Evolutionary conservation across 2,888 invertebrate genomes (phyloP).

Genomic region (Crepidodera aurea): DNA sequence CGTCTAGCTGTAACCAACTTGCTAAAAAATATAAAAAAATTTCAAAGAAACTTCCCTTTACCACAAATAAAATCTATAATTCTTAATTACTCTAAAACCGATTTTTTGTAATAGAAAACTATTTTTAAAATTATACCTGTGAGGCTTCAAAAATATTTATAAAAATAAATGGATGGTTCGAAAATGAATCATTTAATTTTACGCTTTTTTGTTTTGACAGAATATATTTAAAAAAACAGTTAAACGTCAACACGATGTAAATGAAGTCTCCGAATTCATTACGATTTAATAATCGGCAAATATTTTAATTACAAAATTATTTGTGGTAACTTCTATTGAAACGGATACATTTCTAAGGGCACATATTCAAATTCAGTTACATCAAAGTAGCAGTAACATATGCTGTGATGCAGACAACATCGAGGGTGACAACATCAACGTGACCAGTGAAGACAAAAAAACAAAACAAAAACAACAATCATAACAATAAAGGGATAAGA

Average conservation of each 20-base stretch:
- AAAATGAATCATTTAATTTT: too few relatives aligned
- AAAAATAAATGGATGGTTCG: too few relatives aligned
- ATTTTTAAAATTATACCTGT: too few relatives aligned
- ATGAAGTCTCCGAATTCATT: too few relatives aligned
- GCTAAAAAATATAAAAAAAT: background rate
- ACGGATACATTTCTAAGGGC: background rate
- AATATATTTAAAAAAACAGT: too few relatives aligned
- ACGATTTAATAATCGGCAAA: too few relatives aligned
- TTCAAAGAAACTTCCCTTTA: background rate
- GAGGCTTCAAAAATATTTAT: too few relatives aligned
- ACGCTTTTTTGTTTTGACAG: too few relatives aligned
- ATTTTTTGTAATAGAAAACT: too few relatives aligned
- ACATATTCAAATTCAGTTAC: background rate
- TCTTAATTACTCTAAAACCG: too few relatives aligned
- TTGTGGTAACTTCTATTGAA: background rate
- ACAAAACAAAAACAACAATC: constrained; percentile 32
- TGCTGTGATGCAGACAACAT: constrained; percentile 57
- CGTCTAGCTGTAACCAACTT: background rate
- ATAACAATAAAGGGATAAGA: constrained; percentile 32
- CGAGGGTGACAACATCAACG: constrained; percentile 57
- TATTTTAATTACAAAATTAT: background rate
- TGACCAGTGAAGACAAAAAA: constrained; percentile 50
- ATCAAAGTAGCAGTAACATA: constrained; percentile 23
- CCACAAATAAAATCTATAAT: background rate
- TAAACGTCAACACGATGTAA: too few relatives aligned